phyloP scores from a whole-genome alignment of 2,113 vertebrate genomes.

The Atherinomorus stipes region DNA sequence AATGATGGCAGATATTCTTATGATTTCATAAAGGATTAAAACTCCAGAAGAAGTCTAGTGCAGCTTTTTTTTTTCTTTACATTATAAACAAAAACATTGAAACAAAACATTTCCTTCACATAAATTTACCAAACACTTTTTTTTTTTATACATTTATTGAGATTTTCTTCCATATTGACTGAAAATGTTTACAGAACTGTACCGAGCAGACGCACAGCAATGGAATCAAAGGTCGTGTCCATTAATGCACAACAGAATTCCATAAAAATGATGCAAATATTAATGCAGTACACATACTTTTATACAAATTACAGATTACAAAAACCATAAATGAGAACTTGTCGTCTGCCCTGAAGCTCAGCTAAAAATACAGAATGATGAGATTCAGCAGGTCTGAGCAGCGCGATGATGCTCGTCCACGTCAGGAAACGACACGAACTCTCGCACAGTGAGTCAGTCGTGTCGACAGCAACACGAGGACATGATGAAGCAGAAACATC shows the following conservation, averaged over 20 bases:
- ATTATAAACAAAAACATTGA: no score
- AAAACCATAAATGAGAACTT: constrained; percentile 77
- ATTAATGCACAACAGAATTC: constrained; percentile 77
- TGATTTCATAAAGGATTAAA: no score
- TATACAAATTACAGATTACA: constrained; percentile 82
- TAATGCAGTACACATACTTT: constrained; percentile 75
- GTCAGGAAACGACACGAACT: constrained; percentile 36
- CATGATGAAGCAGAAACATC: constrained; percentile 66
- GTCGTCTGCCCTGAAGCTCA: constrained; percentile 69
- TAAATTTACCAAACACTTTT: constrained; percentile 42
- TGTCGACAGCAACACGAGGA: constrained; percentile 50
- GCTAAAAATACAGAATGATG: constrained; percentile 62
- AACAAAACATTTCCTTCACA: constrained; percentile 3
- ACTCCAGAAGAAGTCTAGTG: no score
- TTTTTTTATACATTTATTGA: constrained; percentile 81
- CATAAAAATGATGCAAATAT: constrained; percentile 79
- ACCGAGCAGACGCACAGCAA: constrained; percentile 78
- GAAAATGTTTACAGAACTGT: constrained; percentile 79
- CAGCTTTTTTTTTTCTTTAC: no score
- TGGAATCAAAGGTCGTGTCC: constrained; percentile 74
- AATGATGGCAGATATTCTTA: no score
- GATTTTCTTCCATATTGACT: constrained; percentile 75
- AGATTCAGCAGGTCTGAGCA: constrained; percentile 66
- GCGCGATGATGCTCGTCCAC: constrained; percentile 29
- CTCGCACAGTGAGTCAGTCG: constrained; percentile 39